These are phyloP conservation scores for Anneissia japonica DNA, from an alignment of 35 echinoderm and acorn worm genomes.

Conservation along the genomic window DNA sequence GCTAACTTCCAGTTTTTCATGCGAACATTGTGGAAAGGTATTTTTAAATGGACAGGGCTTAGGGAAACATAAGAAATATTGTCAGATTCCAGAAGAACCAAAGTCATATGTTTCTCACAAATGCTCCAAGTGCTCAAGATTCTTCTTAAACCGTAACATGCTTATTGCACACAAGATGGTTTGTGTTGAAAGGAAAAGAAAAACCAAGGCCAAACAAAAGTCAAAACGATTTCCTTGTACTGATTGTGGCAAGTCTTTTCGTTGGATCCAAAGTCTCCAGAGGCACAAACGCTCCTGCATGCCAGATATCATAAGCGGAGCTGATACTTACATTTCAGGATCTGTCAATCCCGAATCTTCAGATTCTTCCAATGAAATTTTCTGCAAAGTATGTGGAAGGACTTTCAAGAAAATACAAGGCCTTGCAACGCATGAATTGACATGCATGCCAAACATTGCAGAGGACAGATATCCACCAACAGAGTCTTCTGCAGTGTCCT, in stretches of 20 bases:
- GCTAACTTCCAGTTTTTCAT: not conserved
- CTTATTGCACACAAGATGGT: not conserved
- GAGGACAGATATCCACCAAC: not conserved
- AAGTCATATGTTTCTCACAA: not conserved
- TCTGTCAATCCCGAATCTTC: not conserved
- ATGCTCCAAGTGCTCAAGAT: not conserved
- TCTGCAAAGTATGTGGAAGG: not conserved
- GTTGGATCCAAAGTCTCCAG: not conserved
- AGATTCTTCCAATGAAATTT: not conserved
- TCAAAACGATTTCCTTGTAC: not conserved
- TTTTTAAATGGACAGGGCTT: not conserved
- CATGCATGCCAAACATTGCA: not conserved
- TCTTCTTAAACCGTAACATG: not conserved
- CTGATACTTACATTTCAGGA: no score
- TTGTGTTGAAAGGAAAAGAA: not conserved
- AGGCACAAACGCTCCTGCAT: not conserved
- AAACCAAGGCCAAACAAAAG: not conserved
- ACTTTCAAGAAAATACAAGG: not conserved
- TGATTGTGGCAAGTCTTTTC: not conserved
- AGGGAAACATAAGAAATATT: not conserved
- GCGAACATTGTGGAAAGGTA: not conserved
- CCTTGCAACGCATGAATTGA: not conserved
- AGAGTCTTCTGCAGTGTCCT: not conserved
- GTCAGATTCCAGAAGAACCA: not conserved
- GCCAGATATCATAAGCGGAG: not conserved